Percentiles rank a stretch among this genome's conserved stretches.
These are phyloP conservation scores for Panagrolaimus sp. DNA, from an alignment of 1,140 invertebrate species.

Conservation along the genomic window DNA sequence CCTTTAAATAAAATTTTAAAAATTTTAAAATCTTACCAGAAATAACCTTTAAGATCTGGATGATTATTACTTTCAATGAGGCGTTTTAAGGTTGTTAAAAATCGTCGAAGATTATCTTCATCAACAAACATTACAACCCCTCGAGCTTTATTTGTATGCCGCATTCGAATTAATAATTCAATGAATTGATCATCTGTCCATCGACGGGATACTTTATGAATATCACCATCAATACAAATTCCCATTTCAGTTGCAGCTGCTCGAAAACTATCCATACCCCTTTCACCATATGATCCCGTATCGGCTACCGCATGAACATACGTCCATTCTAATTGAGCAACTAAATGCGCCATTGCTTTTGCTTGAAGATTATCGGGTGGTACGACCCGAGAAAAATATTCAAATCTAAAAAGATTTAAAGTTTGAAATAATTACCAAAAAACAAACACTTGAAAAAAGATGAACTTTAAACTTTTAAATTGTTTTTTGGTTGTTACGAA, in stretches of 20 bases:
- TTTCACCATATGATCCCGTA: constrained; percentile 72
- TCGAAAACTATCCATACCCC: constrained; percentile 61
- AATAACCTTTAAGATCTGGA: constrained; percentile 50
- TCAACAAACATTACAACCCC: constrained; percentile 73
- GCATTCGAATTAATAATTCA: constrained; percentile 62
- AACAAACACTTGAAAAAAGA: not conserved
- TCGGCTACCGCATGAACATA: constrained; percentile 72
- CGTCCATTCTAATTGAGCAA: constrained; percentile 67
- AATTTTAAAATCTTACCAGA: constrained; percentile 38
- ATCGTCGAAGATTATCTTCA: constrained; percentile 70
- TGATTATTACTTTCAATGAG: constrained; percentile 40
- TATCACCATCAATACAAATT: constrained; percentile 68
- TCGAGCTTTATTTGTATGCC: constrained; percentile 66
- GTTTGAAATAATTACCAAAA: constrained; percentile 15
- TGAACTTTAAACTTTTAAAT: not conserved
- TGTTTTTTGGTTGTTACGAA: no score
- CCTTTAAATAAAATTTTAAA: constrained; percentile 31
- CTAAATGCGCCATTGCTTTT: constrained; percentile 69
- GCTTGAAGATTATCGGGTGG: constrained; percentile 73
- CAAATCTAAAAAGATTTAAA: constrained; percentile 62
- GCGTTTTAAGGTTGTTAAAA: constrained; percentile 50
- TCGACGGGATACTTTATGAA: constrained; percentile 61
- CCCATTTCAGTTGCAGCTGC: constrained; percentile 65
- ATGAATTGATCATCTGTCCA: constrained; percentile 60
- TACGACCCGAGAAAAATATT: constrained; percentile 71